Conservation (phyloP, 2,113 vertebrate species). For the Prionailurus bengalensis region DNA sequence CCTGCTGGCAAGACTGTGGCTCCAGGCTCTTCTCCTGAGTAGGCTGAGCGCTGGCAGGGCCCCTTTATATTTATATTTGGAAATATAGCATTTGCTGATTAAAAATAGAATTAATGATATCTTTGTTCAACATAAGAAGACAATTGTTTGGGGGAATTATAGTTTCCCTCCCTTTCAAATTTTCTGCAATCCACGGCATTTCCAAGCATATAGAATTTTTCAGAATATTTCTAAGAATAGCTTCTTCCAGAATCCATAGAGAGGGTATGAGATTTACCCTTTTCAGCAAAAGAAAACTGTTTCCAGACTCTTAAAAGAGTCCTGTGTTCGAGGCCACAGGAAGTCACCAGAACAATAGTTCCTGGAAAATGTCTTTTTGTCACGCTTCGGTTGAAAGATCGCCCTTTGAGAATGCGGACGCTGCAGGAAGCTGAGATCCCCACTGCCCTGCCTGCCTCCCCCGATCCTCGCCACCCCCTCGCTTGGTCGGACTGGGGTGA, state of each 20-base stretch:
- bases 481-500: accelerated
- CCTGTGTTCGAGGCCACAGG: slow-evolving; percentile 47
- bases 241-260: neutral
- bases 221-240: slow-evolving; percentile 72
- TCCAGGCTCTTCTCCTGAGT: neutral
- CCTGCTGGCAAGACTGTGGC: neutral
- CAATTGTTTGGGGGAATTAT: slow-evolving; percentile 54
- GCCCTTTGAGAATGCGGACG: neutral
- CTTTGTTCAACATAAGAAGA: slow-evolving; percentile 68
- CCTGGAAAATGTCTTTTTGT: neutral
- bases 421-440: accelerated
- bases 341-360: slow-evolving; percentile 2
- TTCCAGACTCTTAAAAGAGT: slow-evolving; percentile 49
- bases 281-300: neutral
- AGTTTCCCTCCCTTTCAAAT: slow-evolving; percentile 15
- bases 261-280: slow-evolving; percentile 41
- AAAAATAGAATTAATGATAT: slow-evolving; percentile 81
- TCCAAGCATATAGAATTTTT: slow-evolving; percentile 52
- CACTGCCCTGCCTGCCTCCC: accelerated
- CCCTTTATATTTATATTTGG: slow-evolving; percentile 55
- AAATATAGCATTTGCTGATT: slow-evolving; percentile 66
- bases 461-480: neutral
- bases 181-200: slow-evolving; percentile 26
- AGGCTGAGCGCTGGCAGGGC: neutral
- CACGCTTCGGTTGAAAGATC: neutral